Percentiles rank a stretch among this genome's conserved stretches.
phyloP scores from a whole-genome alignment of 2,888 invertebrate species.

The Microdon myrmicae region DNA sequence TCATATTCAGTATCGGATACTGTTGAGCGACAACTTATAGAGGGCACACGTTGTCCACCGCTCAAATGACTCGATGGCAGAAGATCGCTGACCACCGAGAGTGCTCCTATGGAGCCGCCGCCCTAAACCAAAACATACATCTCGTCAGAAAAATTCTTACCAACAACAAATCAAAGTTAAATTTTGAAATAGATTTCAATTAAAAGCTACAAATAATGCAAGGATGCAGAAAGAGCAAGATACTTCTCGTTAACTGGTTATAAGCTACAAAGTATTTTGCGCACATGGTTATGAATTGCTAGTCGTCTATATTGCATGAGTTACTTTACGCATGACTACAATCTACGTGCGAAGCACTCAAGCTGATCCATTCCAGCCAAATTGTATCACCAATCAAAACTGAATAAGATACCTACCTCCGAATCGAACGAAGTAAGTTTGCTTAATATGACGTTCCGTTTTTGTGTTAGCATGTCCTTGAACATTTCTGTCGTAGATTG shows the following conservation, averaged over 20 bases:
- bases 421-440: conserved; percentile 91
- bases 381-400: too few species aligned
- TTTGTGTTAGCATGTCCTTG: conserved; percentile 92
- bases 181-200: conserved; percentile 32
- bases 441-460: conserved; percentile 85
- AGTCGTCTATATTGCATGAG: too few species aligned
- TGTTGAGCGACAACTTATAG: conserved; percentile 82
- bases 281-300: too few species aligned
- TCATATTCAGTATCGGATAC: conserved; percentile 94
- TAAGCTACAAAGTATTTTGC: too few species aligned
- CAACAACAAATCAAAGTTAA: conserved; percentile 12
- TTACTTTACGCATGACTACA: too few species aligned
- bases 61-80: conserved; percentile 73
- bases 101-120: conserved; percentile 73
- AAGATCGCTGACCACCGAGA: conserved; percentile 67
- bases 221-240: conserved; percentile 42
- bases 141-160: conserved; percentile 19
- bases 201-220: conserved; percentile 28
- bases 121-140: conserved; percentile 65
- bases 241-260: too few species aligned
- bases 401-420: conserved; percentile 79
- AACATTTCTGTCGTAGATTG: conserved; percentile 92
- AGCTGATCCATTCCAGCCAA: conserved; percentile 28
- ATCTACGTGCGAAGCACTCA: conserved; percentile 27
- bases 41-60: conserved; percentile 70